Percentiles rank a stretch among this genome's conserved stretches.
phyloP scores from a whole-genome alignment of 2,888 invertebrate species.

The Apamea sordens region DNA sequence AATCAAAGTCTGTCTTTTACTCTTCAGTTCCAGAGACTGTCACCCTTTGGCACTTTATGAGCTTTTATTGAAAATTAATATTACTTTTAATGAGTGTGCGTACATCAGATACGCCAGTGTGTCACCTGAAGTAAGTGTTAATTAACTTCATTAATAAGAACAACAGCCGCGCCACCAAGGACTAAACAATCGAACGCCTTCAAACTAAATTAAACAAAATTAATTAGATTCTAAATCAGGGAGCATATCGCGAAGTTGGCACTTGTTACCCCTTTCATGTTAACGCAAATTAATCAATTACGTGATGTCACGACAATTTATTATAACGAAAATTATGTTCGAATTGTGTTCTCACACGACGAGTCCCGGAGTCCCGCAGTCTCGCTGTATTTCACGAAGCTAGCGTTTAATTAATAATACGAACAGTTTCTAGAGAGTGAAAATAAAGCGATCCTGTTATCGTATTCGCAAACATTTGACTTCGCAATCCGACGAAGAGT shows the following conservation, averaged over 20 bases:
- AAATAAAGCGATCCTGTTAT: slow-evolving; percentile 81
- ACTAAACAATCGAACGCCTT: slow-evolving; percentile 59
- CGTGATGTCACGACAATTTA: slow-evolving; percentile 74
- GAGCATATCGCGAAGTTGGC: slow-evolving; percentile 64
- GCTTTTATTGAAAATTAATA: background rate
- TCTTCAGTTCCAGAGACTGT: background rate
- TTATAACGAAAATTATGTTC: slow-evolving; percentile 73
- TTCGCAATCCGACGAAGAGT: slow-evolving; percentile 63
- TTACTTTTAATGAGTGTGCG: background rate
- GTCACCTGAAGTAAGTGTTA: slow-evolving; percentile 11
- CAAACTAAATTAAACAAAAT: slow-evolving; percentile 68
- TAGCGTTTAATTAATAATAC: slow-evolving; percentile 79
- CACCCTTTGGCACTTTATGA: background rate
- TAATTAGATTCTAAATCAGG: slow-evolving; percentile 70
- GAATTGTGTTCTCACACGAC: slow-evolving; percentile 55
- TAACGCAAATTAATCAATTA: slow-evolving; percentile 69
- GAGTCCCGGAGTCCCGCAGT: slow-evolving; percentile 35
- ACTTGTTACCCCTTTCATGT: slow-evolving; percentile 69
- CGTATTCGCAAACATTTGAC: slow-evolving; percentile 78
- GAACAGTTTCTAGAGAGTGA: slow-evolving; percentile 69
- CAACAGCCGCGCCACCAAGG: slow-evolving; percentile 21
- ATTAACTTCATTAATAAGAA: slow-evolving; percentile 21
- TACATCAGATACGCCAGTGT: background rate
- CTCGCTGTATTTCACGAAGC: slow-evolving; percentile 69
- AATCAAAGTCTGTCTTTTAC: background rate